Evolutionary conservation across 1,140 invertebrate species (phyloP).

Genomic region (Bombus impatiens): DNA sequence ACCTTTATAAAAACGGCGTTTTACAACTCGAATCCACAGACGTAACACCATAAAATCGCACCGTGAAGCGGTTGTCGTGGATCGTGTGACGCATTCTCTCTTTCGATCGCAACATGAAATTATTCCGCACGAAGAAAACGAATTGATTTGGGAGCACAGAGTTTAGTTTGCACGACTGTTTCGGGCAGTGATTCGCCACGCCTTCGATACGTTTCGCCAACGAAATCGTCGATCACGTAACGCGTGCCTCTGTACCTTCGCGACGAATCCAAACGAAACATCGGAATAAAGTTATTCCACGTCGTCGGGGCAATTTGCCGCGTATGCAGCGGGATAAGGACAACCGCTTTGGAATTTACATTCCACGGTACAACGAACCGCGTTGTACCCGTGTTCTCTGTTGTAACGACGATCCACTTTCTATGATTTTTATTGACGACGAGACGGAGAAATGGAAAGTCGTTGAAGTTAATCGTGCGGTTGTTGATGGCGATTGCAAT

Average conservation of each 20-base stretch:
- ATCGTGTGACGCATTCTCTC: neutral
- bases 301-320: neutral
- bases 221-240: constrained; percentile 22
- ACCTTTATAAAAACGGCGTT: no score
- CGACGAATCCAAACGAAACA: neutral
- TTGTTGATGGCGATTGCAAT: neutral
- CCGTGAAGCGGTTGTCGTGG: neutral
- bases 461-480: neutral
- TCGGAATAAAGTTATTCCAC: neutral
- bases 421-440: neutral
- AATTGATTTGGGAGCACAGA: neutral
- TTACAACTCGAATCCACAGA: no score
- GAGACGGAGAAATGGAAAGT: constrained; percentile 17
- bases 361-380: neutral
- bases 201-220: constrained; percentile 16
- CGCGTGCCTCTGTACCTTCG: no score
- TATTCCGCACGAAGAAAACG: neutral
- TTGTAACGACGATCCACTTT: neutral
- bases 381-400: neutral
- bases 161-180: neutral
- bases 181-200: neutral
- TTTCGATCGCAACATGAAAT: neutral
- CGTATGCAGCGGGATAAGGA: neutral
- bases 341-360: neutral
- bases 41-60: neutral